phyloP scores from a whole-genome alignment of 1,140 invertebrate species.

The Zophobas atratus region DNA sequence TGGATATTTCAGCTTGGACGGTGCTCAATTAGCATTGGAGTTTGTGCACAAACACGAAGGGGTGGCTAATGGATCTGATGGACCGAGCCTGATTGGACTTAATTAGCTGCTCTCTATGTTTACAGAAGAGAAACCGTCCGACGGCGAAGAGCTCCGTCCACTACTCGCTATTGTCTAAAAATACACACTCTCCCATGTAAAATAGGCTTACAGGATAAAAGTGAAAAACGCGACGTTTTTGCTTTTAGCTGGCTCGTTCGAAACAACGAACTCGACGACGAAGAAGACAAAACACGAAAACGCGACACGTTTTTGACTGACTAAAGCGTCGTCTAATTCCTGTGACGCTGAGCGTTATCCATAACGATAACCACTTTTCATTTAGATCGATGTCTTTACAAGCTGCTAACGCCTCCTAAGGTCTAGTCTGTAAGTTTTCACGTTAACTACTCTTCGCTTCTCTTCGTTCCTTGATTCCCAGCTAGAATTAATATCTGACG shows the following conservation, averaged over 20 bases:
- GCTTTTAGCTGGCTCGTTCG: too few relatives aligned
- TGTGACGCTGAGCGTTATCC: too few relatives aligned
- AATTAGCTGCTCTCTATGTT: constrained; percentile 69
- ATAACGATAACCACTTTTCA: too few relatives aligned
- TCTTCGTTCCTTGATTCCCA: not conserved
- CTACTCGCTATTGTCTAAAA: constrained; percentile 1
- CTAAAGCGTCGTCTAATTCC: too few relatives aligned
- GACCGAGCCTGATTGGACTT: constrained; percentile 70
- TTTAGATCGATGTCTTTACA: too few relatives aligned
- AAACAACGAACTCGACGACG: too few relatives aligned
- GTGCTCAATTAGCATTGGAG: constrained; percentile 67
- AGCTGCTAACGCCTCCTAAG: too few relatives aligned
- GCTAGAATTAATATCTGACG: constrained; percentile 12
- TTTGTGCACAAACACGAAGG: constrained; percentile 67
- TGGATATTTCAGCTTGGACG: constrained; percentile 59
- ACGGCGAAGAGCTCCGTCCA: constrained; percentile 33
- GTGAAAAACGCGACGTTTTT: too few relatives aligned
- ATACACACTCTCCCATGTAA: not conserved
- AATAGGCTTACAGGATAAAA: too few relatives aligned
- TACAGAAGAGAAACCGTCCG: constrained; percentile 58
- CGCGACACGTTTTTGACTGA: too few relatives aligned
- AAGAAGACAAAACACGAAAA: too few relatives aligned
- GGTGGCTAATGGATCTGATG: constrained; percentile 69
- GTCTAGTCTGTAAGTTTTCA: too few relatives aligned
- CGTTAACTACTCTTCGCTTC: not conserved